phyloP scores from a whole-genome alignment of 2,888 invertebrate species.

The Dasypolia templi region DNA sequence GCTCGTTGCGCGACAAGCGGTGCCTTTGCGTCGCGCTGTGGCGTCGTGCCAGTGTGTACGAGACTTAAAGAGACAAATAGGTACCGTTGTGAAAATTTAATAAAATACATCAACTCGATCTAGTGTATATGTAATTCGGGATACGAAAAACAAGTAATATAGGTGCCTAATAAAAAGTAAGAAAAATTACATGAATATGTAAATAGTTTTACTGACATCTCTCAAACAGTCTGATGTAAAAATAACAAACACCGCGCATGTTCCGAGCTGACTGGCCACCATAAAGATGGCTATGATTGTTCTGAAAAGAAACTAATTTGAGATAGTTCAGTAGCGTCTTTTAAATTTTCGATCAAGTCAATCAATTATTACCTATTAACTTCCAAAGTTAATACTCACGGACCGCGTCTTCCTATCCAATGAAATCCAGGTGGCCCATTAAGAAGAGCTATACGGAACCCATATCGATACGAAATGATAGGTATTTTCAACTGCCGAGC shows the following conservation, averaged over 20 bases:
- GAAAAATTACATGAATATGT: not conserved
- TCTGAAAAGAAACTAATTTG: constrained; percentile 68
- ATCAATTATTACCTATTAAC: not conserved
- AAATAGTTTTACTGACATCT: constrained; percentile 75
- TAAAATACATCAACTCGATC: no score
- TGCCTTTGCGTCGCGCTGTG: no score
- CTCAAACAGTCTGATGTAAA: constrained; percentile 80
- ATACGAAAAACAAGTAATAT: no score
- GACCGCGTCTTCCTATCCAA: constrained; percentile 71
- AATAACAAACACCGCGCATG: constrained; percentile 79
- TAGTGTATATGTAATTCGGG: no score
- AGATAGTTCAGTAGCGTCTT: not conserved
- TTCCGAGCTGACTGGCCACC: constrained; percentile 80
- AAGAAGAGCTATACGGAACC: constrained; percentile 79
- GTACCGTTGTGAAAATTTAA: no score
- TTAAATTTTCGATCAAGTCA: not conserved
- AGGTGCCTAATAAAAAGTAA: constrained; percentile 1
- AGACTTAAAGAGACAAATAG: no score
- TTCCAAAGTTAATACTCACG: constrained; percentile 72
- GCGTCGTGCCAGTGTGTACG: no score
- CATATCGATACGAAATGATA: constrained; percentile 79
- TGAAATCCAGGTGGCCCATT: constrained; percentile 74
- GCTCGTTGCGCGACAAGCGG: no score
- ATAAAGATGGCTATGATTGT: constrained; percentile 76
- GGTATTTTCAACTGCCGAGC: constrained; percentile 77